A percentile compares a stretch with the other conserved stretches of the same genome.
phyloP scores from a whole-genome alignment of 2,113 vertebrate species.

The Sphyrna mokarran region DNA sequence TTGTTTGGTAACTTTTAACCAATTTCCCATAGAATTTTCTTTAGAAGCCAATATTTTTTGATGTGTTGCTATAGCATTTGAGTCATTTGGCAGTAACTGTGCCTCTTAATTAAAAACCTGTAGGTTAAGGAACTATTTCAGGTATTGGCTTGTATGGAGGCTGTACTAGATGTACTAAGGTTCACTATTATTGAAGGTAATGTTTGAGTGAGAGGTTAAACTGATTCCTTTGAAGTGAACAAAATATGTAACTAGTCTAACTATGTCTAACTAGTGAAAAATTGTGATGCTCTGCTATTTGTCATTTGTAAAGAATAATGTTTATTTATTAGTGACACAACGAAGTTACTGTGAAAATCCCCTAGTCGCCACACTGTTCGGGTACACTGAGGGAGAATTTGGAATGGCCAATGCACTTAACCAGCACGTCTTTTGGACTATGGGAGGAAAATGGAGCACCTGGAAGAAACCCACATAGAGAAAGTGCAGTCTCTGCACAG shows the following conservation, averaged over 20 bases:
- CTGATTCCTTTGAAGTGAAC: neutral
- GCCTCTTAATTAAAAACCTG: neutral
- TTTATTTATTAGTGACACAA: too few relatives aligned
- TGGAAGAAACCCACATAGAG: too few relatives aligned
- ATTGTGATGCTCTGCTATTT: neutral
- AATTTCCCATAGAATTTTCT: neutral
- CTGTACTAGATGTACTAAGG: neutral
- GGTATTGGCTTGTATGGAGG: neutral
- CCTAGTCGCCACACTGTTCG: too few relatives aligned
- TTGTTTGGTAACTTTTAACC: neutral
- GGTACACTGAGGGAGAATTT: too few relatives aligned
- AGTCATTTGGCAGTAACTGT: neutral
- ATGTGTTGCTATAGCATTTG: neutral
- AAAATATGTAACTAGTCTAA: neutral
- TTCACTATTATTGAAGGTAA: neutral
- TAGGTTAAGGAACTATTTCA: neutral
- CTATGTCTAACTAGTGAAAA: neutral
- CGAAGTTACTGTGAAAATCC: too few relatives aligned
- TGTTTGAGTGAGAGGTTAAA: neutral
- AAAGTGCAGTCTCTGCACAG: too few relatives aligned
- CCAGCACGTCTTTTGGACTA: too few relatives aligned
- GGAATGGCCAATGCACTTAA: too few relatives aligned
- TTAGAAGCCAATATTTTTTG: neutral
- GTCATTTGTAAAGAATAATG: neutral
- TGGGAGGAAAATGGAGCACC: too few relatives aligned